Evolutionary conservation across 2,888 invertebrate genomes (phyloP).

Genomic region (Melanostoma scalare): DNA sequence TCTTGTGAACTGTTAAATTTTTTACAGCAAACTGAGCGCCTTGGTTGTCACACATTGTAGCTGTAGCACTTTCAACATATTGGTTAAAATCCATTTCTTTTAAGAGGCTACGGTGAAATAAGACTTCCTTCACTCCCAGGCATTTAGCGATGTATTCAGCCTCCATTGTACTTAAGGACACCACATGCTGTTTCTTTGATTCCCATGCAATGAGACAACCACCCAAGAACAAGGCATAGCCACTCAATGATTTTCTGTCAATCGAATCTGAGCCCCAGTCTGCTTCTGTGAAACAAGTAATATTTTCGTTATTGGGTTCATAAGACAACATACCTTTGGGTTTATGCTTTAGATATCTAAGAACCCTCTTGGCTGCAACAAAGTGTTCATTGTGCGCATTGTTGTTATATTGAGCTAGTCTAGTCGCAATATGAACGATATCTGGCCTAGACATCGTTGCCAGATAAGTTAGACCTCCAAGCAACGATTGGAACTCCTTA

Average conservation of each 20-base stretch:
- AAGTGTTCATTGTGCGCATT: slow-evolving; percentile 12
- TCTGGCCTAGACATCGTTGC: not conserved
- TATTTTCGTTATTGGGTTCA: not conserved
- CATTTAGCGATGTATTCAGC: not conserved
- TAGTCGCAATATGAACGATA: not conserved
- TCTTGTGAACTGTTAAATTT: slow-evolving; percentile 42
- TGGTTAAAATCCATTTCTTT: no score
- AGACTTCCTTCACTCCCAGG: no score
- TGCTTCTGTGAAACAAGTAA: no score
- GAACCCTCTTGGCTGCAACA: slow-evolving; percentile 16
- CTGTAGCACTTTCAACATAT: no score
- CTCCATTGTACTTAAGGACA: no score
- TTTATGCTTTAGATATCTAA: slow-evolving; percentile 20
- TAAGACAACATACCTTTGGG: slow-evolving; percentile 26
- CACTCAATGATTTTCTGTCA: no score
- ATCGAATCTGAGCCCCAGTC: no score
- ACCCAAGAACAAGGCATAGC: no score
- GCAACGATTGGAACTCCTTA: slow-evolving; percentile 43
- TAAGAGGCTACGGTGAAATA: no score
- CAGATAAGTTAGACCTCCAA: slow-evolving; percentile 30
- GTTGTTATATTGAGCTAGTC: slow-evolving; percentile 8
- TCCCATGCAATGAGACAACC: no score
- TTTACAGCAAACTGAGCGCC: slow-evolving; percentile 50
- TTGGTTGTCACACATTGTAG: not conserved
- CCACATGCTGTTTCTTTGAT: no score